A percentile compares a stretch with the other conserved stretches of the same genome.
Conservation (phyloP, 2,888 invertebrate genomes). For the Prosopocoilus inquinatus region DNA sequence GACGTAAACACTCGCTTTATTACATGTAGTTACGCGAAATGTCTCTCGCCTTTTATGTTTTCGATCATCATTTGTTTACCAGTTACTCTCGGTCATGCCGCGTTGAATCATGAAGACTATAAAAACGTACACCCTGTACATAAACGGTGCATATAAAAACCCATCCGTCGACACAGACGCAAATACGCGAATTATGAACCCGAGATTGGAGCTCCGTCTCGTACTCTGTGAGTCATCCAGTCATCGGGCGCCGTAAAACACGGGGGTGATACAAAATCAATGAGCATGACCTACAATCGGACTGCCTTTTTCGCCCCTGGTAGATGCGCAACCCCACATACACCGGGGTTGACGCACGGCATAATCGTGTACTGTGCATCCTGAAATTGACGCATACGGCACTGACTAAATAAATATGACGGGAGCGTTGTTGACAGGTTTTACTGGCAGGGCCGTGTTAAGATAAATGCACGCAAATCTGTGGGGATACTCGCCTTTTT, state of each 20-base stretch:
- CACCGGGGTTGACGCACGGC: neutral
- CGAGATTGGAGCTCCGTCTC: neutral
- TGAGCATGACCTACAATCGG: constrained; percentile 30
- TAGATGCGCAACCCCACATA: neutral
- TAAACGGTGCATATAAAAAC: no score
- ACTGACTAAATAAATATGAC: constrained; percentile 3
- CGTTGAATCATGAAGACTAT: no score
- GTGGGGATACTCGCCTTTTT: constrained; percentile 6
- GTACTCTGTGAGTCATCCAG: constrained; percentile 11
- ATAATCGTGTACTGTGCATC: neutral
- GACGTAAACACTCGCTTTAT: no score
- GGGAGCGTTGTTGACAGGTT: neutral
- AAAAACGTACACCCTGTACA: no score
- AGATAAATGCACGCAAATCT: neutral
- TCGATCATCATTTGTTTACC: no score
- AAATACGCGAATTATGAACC: no score
- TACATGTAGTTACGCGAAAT: no score
- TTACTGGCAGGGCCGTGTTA: neutral
- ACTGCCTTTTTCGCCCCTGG: constrained; percentile 9
- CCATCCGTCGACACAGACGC: no score
- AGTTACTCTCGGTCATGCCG: no score
- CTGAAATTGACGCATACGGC: constrained; percentile 11
- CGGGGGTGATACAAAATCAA: constrained; percentile 24
- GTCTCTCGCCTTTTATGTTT: no score
- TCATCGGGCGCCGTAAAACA: constrained; percentile 10